Evolutionary conservation across 2,113 vertebrate genomes (phyloP).

Genomic region (Chaetura pelagica): DNA sequence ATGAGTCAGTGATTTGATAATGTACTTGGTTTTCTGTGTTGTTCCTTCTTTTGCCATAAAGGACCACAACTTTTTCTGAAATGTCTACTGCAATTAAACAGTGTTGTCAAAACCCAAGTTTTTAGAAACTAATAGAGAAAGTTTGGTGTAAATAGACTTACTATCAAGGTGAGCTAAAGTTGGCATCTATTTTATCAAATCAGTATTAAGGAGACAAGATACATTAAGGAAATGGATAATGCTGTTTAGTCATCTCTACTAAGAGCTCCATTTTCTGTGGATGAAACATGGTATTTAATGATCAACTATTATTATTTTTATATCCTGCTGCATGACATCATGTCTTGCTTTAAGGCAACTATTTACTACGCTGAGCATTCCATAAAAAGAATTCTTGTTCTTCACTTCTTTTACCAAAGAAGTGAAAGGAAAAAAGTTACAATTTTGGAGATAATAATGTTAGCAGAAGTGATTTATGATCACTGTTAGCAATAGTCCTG

Average conservation of each 20-base stretch:
- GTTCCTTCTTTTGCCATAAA: background rate
- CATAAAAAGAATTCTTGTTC: background rate
- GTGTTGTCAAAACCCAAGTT: background rate
- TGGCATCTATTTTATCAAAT: background rate
- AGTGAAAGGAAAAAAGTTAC: background rate
- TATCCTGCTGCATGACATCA: slow-evolving; percentile 20
- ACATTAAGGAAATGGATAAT: slow-evolving; percentile 10
- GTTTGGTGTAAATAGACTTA: background rate
- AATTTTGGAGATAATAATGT: background rate
- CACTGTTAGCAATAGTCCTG: background rate
- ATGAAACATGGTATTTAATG: slow-evolving; percentile 24
- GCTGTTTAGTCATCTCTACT: slow-evolving; percentile 15
- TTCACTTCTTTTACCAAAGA: background rate
- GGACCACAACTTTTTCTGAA: background rate
- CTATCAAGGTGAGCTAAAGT: slow-evolving; percentile 6
- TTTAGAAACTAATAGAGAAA: background rate
- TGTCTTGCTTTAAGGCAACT: slow-evolving; percentile 22
- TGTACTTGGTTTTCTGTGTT: background rate
- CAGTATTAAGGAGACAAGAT: background rate
- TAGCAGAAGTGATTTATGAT: background rate
- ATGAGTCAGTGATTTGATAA: background rate
- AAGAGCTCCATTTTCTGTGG: slow-evolving; percentile 34
- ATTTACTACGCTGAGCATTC: slow-evolving; percentile 28
- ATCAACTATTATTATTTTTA: slow-evolving; percentile 45
- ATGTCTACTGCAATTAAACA: background rate